Conservation (phyloP, 2,888 invertebrate genomes). For the Sussaba pulchella region DNA sequence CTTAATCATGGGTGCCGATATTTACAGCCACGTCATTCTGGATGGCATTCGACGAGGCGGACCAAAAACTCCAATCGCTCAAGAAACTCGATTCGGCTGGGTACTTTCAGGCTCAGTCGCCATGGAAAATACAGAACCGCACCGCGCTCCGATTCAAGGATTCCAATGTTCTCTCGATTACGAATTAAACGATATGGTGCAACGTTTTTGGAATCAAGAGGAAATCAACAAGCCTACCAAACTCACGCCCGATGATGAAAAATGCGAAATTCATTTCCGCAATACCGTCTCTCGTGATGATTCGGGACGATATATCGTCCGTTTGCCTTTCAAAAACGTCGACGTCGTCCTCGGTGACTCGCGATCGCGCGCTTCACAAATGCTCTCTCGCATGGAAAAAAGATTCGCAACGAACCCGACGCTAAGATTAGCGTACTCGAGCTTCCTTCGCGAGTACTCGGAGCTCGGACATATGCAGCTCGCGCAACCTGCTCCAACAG, state of each 20-base stretch:
- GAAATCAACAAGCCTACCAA: no score
- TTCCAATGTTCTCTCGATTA: constrained; percentile 22
- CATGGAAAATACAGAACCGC: neutral
- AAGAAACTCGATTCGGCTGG: constrained; percentile 40
- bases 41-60: neutral
- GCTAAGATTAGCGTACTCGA: constrained; percentile 12
- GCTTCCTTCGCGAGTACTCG: constrained; percentile 34
- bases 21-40: constrained; percentile 27
- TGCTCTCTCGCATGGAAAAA: constrained; percentile 24
- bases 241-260: no score
- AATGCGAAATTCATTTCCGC: no score
- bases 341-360: constrained; percentile 20
- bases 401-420: constrained; percentile 29
- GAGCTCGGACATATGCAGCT: constrained; percentile 40
- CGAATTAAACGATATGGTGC: constrained; percentile 15
- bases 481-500: no score
- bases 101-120: constrained; percentile 32
- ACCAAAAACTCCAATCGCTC: constrained; percentile 25
- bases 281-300: no score
- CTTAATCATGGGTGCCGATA: constrained; percentile 38
- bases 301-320: no score
- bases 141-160: constrained; percentile 6
- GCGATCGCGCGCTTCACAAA: constrained; percentile 10
- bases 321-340: constrained; percentile 30
- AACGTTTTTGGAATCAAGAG: no score